Evolutionary conservation across 2,888 invertebrate genomes (phyloP), one percentile per base, ranked within the genome.

Genomic region (Epicampocera succincta): DNA sequence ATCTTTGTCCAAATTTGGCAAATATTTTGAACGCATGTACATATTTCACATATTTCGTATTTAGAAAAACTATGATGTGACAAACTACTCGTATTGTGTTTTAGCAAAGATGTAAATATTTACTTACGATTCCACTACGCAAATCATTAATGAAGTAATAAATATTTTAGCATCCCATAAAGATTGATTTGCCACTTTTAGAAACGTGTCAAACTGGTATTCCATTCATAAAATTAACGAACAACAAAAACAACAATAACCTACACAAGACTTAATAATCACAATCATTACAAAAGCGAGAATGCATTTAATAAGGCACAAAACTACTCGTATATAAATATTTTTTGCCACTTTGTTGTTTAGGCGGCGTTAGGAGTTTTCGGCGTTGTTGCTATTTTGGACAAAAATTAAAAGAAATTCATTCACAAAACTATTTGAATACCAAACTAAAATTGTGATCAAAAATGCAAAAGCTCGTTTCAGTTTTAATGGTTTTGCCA

Each of bases 251-350:
- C 21, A 50, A 19, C 13, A n/a, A 40, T 13, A 56, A 38, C 80
- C 80, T 60, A 80, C 80, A 66, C 65, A 75, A 66, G 66, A 54
- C 71, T 74, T 44, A 33, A 54, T 63, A n/a, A 48, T 56, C 5
- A 25, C 13, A 56, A 33, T 12, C n/a, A 46, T 46, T 54, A 38
- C 13, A 19, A 33, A 19, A n/a, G n/a, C 48, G 52, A 73, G 50
- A 50, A 50, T 29, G 21, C 25, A 74, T 72, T 65, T 44, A 60
- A 50, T 48, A 71, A 44, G 54, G 17, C 44, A 71, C 71, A 69
- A 40, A 56, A 73, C 56, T 44, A 40, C 61, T 58, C 46, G 19
- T 63, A 40, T 11, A 60, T 19, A 21, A 38, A 42, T 52, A 17
- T n/a, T 42, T 63, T 17, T 56, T 56, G 4, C 38, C 12, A 56